These are phyloP conservation scores for Hydrolagus colliei DNA, from an alignment of 2,797 vertebrate genomes.

Conservation along the genomic window DNA sequence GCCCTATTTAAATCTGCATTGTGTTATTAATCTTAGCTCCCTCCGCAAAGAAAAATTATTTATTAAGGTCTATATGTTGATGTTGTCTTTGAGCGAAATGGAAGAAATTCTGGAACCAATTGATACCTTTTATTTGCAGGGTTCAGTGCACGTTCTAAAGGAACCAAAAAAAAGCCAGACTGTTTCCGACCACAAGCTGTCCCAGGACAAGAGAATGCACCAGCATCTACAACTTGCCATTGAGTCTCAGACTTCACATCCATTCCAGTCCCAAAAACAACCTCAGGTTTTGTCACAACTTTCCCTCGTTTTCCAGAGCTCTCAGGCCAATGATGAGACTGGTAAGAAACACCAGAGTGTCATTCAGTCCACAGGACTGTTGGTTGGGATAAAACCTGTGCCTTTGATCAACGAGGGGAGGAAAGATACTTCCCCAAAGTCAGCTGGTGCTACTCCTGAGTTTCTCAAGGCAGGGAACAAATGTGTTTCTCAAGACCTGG, in stretches of 20 bases:
- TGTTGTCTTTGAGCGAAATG: too few relatives aligned
- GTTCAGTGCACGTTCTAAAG: conserved; percentile 11
- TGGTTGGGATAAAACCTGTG: conserved; percentile 65
- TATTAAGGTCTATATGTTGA: too few relatives aligned
- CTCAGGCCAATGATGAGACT: conserved; percentile 71
- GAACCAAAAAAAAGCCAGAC: conserved; percentile 24
- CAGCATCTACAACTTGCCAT: conserved; percentile 67
- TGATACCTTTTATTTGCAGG: conserved; percentile 27
- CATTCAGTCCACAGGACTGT: conserved; percentile 79
- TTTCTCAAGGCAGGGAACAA: conserved; percentile 69
- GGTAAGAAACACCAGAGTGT: conserved; percentile 83
- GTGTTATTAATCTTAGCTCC: too few relatives aligned
- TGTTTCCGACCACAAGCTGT: conserved; percentile 50
- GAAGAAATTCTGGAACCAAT: neutral
- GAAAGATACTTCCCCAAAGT: conserved; percentile 71
- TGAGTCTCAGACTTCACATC: conserved; percentile 64
- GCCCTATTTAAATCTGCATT: neutral
- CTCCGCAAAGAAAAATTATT: too few relatives aligned
- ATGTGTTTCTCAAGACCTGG: conserved; percentile 64
- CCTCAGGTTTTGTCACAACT: conserved; percentile 71
- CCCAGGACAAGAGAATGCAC: conserved; percentile 66
- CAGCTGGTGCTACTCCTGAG: conserved; percentile 74
- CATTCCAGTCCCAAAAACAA: conserved; percentile 72
- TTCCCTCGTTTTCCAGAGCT: conserved; percentile 69
- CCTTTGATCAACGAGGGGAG: conserved; percentile 72